phyloP scores from a whole-genome alignment of 2,888 invertebrate species.

The Acronicta alni region DNA sequence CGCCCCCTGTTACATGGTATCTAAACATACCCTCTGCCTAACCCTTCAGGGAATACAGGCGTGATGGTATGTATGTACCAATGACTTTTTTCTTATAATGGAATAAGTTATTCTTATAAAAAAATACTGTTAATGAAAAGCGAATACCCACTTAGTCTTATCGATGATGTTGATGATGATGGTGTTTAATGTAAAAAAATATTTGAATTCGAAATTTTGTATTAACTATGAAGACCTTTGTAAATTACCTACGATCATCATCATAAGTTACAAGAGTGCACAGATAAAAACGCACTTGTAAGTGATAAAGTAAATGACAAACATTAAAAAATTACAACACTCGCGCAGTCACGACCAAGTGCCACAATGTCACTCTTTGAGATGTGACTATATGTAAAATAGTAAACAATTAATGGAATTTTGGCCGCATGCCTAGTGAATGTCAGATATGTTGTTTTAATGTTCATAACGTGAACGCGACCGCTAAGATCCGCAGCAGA shows the following conservation, averaged over 20 bases:
- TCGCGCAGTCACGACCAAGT: slow-evolving; percentile 47
- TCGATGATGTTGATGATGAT: not conserved
- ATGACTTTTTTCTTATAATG: too few species aligned
- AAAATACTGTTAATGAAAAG: too few species aligned
- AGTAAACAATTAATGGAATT: slow-evolving; percentile 10
- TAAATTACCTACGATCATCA: slow-evolving; percentile 20
- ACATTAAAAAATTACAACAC: slow-evolving; percentile 67
- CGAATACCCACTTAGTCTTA: too few species aligned
- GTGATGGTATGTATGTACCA: too few species aligned
- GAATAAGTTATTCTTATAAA: too few species aligned
- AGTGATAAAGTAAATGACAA: slow-evolving; percentile 65
- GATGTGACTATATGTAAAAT: slow-evolving; percentile 8
- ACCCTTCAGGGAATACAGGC: too few species aligned
- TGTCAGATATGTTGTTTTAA: not conserved
- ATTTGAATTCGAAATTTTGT: not conserved
- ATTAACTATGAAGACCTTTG: slow-evolving; percentile 16
- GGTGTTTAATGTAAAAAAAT: slow-evolving; percentile 3
- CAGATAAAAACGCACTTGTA: slow-evolving; percentile 58
- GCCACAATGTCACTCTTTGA: slow-evolving; percentile 58
- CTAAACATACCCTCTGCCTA: too few species aligned
- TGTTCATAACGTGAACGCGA: too few species aligned
- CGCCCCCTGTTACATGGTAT: too few species aligned
- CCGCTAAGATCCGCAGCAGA: too few species aligned
- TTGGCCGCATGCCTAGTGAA: slow-evolving; percentile 9
- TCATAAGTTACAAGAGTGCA: slow-evolving; percentile 31